phyloP scores from a whole-genome alignment of 1,140 invertebrate genomes.

The Gryon sp. region DNA sequence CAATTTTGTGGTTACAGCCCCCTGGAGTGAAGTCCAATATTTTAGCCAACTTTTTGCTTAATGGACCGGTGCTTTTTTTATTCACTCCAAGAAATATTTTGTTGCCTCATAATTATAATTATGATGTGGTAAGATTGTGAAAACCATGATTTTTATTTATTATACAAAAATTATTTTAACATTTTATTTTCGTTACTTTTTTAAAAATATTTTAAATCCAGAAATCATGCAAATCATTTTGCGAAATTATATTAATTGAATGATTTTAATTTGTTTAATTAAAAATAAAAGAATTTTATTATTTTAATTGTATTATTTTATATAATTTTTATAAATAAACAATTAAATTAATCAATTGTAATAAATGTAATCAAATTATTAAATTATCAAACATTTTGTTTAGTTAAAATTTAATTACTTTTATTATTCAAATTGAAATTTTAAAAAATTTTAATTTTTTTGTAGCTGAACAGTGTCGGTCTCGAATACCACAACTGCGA shows the following conservation, averaged over 20 bases:
- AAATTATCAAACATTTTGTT: too few species aligned
- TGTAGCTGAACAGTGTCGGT: conserved; percentile 83
- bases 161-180: too few species aligned
- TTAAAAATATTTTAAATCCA: neutral
- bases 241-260: too few species aligned
- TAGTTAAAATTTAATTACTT: neutral
- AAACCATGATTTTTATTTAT: too few species aligned
- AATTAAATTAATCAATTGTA: neutral
- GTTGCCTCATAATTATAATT: conserved; percentile 81
- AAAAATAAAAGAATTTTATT: too few species aligned
- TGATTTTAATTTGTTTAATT: too few species aligned
- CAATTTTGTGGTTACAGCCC: conserved; percentile 83
- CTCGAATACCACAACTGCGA: conserved; percentile 85
- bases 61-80: conserved; percentile 84
- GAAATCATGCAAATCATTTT: too few species aligned
- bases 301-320: too few species aligned
- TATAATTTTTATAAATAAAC: neutral
- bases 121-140: conserved; percentile 82
- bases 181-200: too few species aligned
- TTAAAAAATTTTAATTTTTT: conserved; percentile 19
- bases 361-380: neutral
- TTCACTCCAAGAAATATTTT: conserved; percentile 87
- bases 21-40: conserved; percentile 83
- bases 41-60: conserved; percentile 82
- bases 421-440: too few species aligned